Base-by-base conservation (phyloP, 1,140 invertebrate species). In the Steinernema khuongi region DNA sequence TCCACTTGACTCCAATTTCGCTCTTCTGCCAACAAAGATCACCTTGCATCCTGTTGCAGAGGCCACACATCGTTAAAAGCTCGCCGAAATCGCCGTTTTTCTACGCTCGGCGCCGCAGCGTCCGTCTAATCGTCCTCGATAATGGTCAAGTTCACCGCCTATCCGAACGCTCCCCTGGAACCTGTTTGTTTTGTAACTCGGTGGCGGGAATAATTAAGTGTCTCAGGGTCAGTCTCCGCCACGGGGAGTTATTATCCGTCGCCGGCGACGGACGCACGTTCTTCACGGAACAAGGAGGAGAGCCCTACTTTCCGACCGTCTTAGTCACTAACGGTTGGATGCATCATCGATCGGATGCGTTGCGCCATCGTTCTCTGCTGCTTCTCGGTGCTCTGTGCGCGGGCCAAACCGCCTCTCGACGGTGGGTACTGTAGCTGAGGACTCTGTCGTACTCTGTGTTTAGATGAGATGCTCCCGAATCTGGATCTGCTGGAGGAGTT, bases 401-500 rank as follows among this genome's bases (percentile, higher is more conserved):
- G 50, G 19, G 4, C 50, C 14, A 26, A 26, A 22, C 50, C 2
- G 50, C 50, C 50, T 14, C 50, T 60, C 4, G 50, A 60, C 14
- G 50, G 50, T 60, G 36, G 36, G 36, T 41, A n/a, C n/a, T 41
- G 36, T 41, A 11, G n/a, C 36, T 41, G 36, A 11, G n/a, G 36
- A 41, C n/a, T 41, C 36, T n/a, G n/a, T 41, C n/a, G 36, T 41
- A 41, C 36, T 41, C 36, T n/a, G 17, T 75, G 72, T n/a, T n/a
- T 41, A 1, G 73, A 72, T 44, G 29, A 75, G 30, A 30, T 36
- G n/a, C 43, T 75, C 11, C 73, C 73, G 31, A 71, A 77, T 32
- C 26, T 78, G 17, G 75, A 41, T 17, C 43, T 74, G 28, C 32
- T 79, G 19, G 78, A 79, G 31, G 77, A 75, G 4, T 79, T 80